These are phyloP conservation scores for Brachionus asplanchnoidis DNA, from an alignment of 1,140 invertebrate genomes.

Conservation along the genomic window DNA sequence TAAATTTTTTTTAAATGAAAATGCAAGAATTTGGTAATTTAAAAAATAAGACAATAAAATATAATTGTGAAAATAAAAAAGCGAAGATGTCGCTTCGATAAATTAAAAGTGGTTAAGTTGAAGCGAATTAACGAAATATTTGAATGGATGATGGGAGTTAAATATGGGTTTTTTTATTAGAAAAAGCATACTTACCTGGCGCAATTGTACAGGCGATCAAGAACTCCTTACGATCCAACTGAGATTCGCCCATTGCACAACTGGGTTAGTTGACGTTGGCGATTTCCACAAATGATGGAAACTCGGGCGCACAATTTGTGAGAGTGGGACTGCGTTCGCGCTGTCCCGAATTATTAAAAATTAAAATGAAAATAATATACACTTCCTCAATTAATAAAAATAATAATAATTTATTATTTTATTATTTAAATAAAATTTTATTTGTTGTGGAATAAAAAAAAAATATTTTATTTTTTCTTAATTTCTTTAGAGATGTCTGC, in stretches of 20 bases:
- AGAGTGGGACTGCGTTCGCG: constrained; percentile 42
- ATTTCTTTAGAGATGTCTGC: too few species aligned
- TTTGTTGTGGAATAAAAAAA: neutral
- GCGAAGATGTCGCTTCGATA: too few species aligned
- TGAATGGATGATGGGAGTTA: neutral
- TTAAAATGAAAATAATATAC: neutral
- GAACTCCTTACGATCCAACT: constrained; percentile 41
- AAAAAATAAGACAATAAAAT: too few species aligned
- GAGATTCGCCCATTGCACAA: constrained; percentile 41
- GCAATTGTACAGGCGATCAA: constrained; percentile 43
- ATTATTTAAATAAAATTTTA: neutral
- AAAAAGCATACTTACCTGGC: constrained; percentile 42
- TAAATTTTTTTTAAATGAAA: too few species aligned
- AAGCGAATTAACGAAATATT: neutral
- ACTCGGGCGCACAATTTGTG: constrained; percentile 42
- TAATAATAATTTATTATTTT: neutral
- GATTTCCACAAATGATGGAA: constrained; percentile 42
- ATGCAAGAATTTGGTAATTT: too few species aligned
- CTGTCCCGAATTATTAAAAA: constrained; percentile 33
- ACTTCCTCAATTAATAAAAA: neutral
- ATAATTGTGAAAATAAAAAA: too few species aligned
- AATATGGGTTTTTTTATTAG: neutral
- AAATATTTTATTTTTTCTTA: too few species aligned
- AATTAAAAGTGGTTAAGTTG: neutral
- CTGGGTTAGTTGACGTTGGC: constrained; percentile 37